phyloP scores from a whole-genome alignment of 1,140 invertebrate genomes.

The Anagrus nilaparvatae region DNA sequence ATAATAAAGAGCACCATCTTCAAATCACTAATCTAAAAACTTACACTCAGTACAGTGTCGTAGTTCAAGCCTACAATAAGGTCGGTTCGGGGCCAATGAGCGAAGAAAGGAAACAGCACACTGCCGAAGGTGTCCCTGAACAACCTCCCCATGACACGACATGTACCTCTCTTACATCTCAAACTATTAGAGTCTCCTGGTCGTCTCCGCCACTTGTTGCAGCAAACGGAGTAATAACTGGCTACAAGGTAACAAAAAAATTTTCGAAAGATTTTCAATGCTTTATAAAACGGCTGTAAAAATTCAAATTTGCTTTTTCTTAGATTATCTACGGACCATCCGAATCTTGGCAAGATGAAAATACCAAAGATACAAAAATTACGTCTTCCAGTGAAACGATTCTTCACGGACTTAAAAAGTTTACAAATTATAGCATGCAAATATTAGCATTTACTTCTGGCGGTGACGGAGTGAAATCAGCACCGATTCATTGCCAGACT shows the following conservation, averaged over 20 bases:
- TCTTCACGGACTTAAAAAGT: conserved; percentile 84
- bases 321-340: conserved; percentile 84
- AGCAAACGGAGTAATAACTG: conserved; percentile 90
- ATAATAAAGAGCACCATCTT: conserved; percentile 79
- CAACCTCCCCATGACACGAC: conserved; percentile 85
- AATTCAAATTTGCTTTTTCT: conserved; percentile 1
- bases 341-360: conserved; percentile 87
- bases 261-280: not conserved
- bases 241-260: conserved; percentile 60
- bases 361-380: conserved; percentile 82
- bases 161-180: conserved; percentile 83
- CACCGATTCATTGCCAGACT: conserved; percentile 86
- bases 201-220: conserved; percentile 78
- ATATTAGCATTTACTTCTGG: conserved; percentile 89
- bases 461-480: conserved; percentile 88
- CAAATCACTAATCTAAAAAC: conserved; percentile 76
- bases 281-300: not conserved
- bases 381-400: conserved; percentile 87
- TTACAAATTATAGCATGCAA: conserved; percentile 95
- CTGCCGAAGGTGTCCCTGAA: conserved; percentile 86
- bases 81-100: conserved; percentile 85
- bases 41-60: conserved; percentile 89
- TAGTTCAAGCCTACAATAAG: conserved; percentile 92
- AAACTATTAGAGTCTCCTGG: conserved; percentile 90
- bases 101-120: conserved; percentile 80